Evolutionary conservation across 2,113 vertebrate species (phyloP).

Genomic region (Anarrhichthys ocellatus): DNA sequence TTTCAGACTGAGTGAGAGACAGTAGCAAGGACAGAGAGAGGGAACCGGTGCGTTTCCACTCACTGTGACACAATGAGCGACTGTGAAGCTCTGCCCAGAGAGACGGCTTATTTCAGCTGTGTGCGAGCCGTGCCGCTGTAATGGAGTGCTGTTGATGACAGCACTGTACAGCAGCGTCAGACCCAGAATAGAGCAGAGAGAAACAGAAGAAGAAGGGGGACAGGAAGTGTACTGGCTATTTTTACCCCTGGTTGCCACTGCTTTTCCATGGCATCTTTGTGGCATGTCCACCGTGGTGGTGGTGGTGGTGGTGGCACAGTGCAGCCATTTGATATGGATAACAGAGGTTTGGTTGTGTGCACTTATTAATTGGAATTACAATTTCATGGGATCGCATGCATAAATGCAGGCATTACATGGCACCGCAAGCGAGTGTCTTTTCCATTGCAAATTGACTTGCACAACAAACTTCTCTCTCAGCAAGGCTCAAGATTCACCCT

Average conservation of each 20-base stretch:
- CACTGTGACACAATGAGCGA: not conserved
- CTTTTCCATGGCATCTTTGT: constrained; percentile 63
- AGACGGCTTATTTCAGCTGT: constrained; percentile 42
- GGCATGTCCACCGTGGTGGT: constrained; percentile 42
- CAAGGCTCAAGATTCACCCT: not conserved
- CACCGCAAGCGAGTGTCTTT: not conserved
- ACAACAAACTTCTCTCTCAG: not conserved
- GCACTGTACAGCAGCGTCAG: constrained; percentile 9
- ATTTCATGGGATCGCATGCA: constrained; percentile 16
- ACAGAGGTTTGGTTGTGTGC: constrained; percentile 68
- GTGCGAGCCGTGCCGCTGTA: constrained; percentile 24
- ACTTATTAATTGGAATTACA: constrained; percentile 7
- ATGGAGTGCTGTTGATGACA: constrained; percentile 32
- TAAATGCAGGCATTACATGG: not conserved
- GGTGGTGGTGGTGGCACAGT: constrained; percentile 41
- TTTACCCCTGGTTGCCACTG: constrained; percentile 63
- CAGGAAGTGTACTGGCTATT: constrained; percentile 77
- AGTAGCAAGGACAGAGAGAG: not conserved
- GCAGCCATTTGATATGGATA: constrained; percentile 30
- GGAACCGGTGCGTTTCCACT: constrained; percentile 2
- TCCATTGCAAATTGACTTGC: constrained; percentile 1
- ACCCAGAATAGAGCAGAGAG: constrained; percentile 56
- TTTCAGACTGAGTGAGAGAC: not conserved
- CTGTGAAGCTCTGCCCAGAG: constrained; percentile 1
- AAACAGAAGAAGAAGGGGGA: constrained; percentile 50